Evolutionary conservation across 2,797 vertebrate species (phyloP), one percentile per base, ranked within the genome.

Genomic region (Spondyliosoma cantharus): DNA sequence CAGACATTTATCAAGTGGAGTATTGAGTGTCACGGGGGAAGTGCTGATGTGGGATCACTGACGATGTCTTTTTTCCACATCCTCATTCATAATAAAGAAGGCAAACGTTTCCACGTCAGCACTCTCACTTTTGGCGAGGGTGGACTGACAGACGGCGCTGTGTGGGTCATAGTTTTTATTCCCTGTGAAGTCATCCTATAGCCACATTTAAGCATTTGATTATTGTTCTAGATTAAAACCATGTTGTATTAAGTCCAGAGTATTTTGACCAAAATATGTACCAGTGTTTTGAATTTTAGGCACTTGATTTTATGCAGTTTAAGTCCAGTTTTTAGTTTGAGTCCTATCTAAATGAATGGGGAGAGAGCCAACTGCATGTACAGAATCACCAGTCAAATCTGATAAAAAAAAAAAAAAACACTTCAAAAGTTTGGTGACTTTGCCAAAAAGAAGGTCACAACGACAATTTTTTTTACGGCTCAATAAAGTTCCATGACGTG

Each of bases 31-130:
- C 86, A 70, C 73, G n/a, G 58, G 64, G 74, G 78, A 89, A 87
- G 84, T 82, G 88, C 86, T 90, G 86, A 90, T 87, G 73, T 70
- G 63, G 70, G 80, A 87, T 83, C 81, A 87, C 84, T 80, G 84
- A 87, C 27, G 0, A 77, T 56, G 79, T 63, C 72, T 67, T 80
- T 81, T 84, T 84, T 37, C 29, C 72, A 75, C 68, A 76, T 75
- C 81, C 88, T 87, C 87, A 84, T 87, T 90, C 86, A 89, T 89
- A 86, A 89, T 83, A 87, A 82, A 90, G 62, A 81, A 82, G 84
- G 66, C 52, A 62, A 80, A 80, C 9, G 15, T 71, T 84, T 86
- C 71, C 53, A 53, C 54, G 27, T 89, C 69, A 90, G 89, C 81
- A 71, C 46, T 87, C 46, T 86, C 61, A 56, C 29, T 72, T 74